These are phyloP conservation scores for Sebastes trivittatus DNA, from an alignment of 2,797 vertebrate genomes.

Conservation along the genomic window DNA sequence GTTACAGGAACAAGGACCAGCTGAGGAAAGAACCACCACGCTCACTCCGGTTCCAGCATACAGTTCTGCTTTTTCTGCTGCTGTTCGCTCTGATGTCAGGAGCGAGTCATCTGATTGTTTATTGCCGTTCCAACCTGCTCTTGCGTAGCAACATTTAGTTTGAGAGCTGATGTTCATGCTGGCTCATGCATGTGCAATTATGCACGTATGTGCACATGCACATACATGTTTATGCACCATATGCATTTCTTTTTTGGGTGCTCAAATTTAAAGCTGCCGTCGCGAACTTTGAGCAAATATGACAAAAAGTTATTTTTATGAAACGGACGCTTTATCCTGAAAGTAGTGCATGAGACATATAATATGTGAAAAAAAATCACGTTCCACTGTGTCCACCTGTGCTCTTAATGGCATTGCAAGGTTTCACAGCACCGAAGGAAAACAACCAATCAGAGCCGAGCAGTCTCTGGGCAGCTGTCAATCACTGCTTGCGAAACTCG, in stretches of 20 bases:
- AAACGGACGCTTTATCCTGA: too few species aligned
- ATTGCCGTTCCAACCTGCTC: slow-evolving; percentile 20
- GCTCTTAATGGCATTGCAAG: too few species aligned
- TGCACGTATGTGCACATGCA: slow-evolving; percentile 12
- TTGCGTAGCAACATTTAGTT: neutral
- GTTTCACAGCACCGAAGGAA: too few species aligned
- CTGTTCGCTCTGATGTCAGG: slow-evolving; percentile 57
- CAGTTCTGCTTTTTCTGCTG: slow-evolving; percentile 79
- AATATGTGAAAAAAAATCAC: too few species aligned
- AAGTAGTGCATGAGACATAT: too few species aligned
- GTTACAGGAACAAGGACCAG: slow-evolving; percentile 71
- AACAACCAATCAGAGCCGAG: too few species aligned
- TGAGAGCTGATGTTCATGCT: neutral
- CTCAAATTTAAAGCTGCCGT: neutral
- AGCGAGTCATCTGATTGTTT: slow-evolving; percentile 53
- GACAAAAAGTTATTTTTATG: too few species aligned
- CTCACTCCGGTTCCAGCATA: slow-evolving; percentile 19
- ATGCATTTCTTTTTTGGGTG: neutral
- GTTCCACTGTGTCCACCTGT: too few species aligned
- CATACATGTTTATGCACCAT: neutral
- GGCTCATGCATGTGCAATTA: neutral
- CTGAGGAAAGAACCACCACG: slow-evolving; percentile 56
- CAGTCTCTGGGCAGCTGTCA: too few species aligned
- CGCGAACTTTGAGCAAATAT: too few species aligned
- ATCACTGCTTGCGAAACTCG: too few species aligned